phyloP scores from a whole-genome alignment of 2,797 vertebrate genomes.

The Sebastes hubbsi region DNA sequence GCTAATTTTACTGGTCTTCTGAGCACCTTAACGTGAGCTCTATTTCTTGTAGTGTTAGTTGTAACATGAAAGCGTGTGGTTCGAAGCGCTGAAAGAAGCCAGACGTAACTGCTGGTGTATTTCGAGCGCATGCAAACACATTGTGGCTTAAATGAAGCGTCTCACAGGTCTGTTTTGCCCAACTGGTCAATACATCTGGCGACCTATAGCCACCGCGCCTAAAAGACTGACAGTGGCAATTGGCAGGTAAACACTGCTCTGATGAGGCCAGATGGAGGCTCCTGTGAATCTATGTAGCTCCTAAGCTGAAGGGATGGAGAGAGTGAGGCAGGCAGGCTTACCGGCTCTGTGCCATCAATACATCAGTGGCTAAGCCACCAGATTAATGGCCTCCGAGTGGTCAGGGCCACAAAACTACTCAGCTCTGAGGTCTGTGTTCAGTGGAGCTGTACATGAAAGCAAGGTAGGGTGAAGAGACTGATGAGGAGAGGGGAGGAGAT shows the following conservation, averaged over 20 bases:
- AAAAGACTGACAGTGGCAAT: conserved; percentile 46
- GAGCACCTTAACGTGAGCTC: neutral
- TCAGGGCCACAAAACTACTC: conserved; percentile 78
- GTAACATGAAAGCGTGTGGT: neutral
- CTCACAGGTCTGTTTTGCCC: neutral
- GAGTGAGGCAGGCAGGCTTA: conserved; percentile 76
- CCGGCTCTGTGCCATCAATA: conserved; percentile 80
- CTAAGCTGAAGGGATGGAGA: conserved; percentile 75
- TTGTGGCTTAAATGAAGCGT: neutral
- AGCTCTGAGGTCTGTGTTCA: conserved; percentile 73
- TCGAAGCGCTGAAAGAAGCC: neutral
- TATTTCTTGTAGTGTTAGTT: neutral
- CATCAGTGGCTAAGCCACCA: conserved; percentile 83
- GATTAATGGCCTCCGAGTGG: conserved; percentile 82
- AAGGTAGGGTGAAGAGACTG: conserved; percentile 63
- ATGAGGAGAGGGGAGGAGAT: conserved; percentile 57
- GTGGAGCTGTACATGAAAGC: conserved; percentile 66
- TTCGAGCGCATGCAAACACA: conserved; percentile 13
- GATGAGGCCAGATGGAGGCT: conserved; percentile 60
- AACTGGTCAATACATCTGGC: conserved; percentile 20
- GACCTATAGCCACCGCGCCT: conserved; percentile 32
- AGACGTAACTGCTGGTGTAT: neutral
- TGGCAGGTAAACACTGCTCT: conserved; percentile 69
- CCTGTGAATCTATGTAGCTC: conserved; percentile 62
- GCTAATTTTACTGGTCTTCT: neutral